phyloP scores from a whole-genome alignment of 2,797 vertebrate genomes.

The Diplodus sargus region DNA sequence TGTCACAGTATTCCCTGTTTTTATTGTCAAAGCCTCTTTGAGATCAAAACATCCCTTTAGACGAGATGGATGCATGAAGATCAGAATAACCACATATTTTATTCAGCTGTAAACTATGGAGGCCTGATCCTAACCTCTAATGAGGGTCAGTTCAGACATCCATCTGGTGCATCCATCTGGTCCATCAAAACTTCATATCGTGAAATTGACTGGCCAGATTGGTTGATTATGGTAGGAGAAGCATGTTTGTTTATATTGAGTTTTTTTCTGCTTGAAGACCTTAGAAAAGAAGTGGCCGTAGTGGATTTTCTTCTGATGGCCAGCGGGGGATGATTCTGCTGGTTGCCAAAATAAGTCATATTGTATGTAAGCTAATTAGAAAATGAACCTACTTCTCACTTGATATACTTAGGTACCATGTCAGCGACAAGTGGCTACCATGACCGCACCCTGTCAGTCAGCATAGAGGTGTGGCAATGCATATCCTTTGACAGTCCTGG shows the following conservation, averaged over 20 bases:
- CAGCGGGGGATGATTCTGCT: too few relatives aligned
- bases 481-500: too few relatives aligned
- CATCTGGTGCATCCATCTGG: background rate
- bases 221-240: background rate
- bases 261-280: background rate
- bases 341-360: too few relatives aligned
- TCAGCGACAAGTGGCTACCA: too few relatives aligned
- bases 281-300: too few relatives aligned
- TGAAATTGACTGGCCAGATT: background rate
- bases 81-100: background rate
- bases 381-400: too few relatives aligned
- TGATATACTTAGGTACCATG: too few relatives aligned
- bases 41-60: conserved; percentile 20
- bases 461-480: too few relatives aligned
- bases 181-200: background rate
- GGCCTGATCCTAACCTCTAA: background rate
- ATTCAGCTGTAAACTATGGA: background rate
- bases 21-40: conserved; percentile 13
- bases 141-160: background rate
- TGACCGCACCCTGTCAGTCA: too few relatives aligned
- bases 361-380: too few relatives aligned
- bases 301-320: background rate
- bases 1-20: conserved; percentile 22
- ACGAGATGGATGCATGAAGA: background rate
- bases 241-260: background rate